Evolutionary conservation across 2,113 vertebrate genomes (phyloP), one percentile per base, ranked within the genome.

Genomic region (Danionella cerebrum): DNA sequence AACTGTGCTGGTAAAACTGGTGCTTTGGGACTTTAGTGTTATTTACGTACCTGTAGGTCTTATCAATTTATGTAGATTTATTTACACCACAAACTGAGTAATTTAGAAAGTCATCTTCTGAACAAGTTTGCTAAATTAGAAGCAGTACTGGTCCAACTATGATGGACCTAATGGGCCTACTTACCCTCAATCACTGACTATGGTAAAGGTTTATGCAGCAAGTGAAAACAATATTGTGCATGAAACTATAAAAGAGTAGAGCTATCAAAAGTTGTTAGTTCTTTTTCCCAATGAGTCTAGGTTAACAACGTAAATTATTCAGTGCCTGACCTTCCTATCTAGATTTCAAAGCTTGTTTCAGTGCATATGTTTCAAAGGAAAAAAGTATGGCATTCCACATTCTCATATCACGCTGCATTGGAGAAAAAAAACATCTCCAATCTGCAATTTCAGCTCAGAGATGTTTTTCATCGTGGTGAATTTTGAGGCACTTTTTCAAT

Each of bases 401-500:
- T n/a, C n/a, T n/a, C n/a, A n/a, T n/a, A n/a, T n/a, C n/a, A n/a
- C n/a, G n/a, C n/a, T n/a, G n/a, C n/a, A n/a, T n/a, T n/a, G n/a
- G n/a, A 51, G 14, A 29, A 13, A 24, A 18, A 52, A 18, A 19
- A 18, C 13, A 48, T 11, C 25, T 21, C 11, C 25, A 14, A 18
- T 62, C 65, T 33, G 10, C 33, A 38, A 48, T 18, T 22, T 14
- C 16, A 70, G 47, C 48, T 69, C 68, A 78, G 77, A 81, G 80
- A 81, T 82, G 71, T n/a, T 82, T 78, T 79, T 80, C 81, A 70
- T 80, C 70, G 48, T 29, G 44, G 70, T 76, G 67, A 73, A 76
- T 78, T 77, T 85, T 84, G 84, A 92, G 93, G 92, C 92, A 91
- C 93, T 89, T 89, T 81, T 88, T 78, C 79, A 82, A 33, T 24